Evolutionary conservation across 2,113 vertebrate species (phyloP).

Genomic region (Leucopsar rothschildi): DNA sequence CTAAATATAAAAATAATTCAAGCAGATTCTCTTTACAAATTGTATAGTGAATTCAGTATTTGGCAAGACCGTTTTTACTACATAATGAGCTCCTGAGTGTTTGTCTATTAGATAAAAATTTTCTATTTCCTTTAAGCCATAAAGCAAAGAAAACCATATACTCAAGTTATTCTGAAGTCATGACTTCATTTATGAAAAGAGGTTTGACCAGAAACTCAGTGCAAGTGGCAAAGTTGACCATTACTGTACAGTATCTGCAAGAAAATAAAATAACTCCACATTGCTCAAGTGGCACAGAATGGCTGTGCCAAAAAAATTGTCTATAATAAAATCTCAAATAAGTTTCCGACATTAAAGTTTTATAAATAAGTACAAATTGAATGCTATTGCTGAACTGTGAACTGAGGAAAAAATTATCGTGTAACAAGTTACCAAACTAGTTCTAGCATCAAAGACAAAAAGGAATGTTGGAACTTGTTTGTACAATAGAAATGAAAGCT

Average conservation of each 20-base stretch:
- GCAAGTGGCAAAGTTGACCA: slow-evolving; percentile 84
- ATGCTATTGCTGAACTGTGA: slow-evolving; percentile 87
- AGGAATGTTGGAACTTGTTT: slow-evolving; percentile 96
- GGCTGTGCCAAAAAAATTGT: slow-evolving; percentile 62
- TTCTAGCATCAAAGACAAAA: slow-evolving; percentile 88
- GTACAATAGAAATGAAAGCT: slow-evolving; percentile 82
- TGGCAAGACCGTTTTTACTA: slow-evolving; percentile 83
- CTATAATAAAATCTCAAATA: slow-evolving; percentile 74
- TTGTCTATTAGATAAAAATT: slow-evolving; percentile 76
- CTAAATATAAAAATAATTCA: slow-evolving; percentile 77
- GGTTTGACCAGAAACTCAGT: slow-evolving; percentile 84
- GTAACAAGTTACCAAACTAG: slow-evolving; percentile 76
- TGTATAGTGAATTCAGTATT: slow-evolving; percentile 81
- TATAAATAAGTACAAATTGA: slow-evolving; percentile 84
- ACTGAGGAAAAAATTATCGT: slow-evolving; percentile 62
- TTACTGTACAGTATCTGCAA: slow-evolving; percentile 79
- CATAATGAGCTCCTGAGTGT: slow-evolving; percentile 83
- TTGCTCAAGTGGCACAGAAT: slow-evolving; percentile 76
- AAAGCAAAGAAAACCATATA: slow-evolving; percentile 81
- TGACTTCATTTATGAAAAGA: slow-evolving; percentile 81
- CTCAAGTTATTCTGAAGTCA: slow-evolving; percentile 77
- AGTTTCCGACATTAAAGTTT: slow-evolving; percentile 80
- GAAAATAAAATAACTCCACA: slow-evolving; percentile 74
- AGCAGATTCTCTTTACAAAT: slow-evolving; percentile 77
- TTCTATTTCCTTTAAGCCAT: slow-evolving; percentile 72